Conservation (phyloP, 2,113 vertebrate species). For the Aegotheles bennettii region DNA sequence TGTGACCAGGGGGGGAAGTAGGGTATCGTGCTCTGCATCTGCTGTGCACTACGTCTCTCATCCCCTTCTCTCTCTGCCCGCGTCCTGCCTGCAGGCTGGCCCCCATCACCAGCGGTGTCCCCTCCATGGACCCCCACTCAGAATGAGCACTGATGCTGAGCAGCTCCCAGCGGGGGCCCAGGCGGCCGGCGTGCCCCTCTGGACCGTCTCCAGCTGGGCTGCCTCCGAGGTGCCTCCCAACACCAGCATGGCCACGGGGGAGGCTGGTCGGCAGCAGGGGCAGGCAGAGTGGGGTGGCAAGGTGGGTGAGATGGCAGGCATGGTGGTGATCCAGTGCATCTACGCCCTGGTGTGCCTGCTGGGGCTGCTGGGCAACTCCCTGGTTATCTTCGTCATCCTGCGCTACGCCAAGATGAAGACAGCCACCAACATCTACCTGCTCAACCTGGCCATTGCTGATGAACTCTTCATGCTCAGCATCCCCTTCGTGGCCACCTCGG, state of each 20-base stretch:
- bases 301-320: constrained; percentile 15
- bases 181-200: not conserved
- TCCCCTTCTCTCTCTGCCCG: not conserved
- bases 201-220: constrained; percentile 6
- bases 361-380: constrained; percentile 86
- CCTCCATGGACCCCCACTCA: constrained; percentile 13
- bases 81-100: not conserved
- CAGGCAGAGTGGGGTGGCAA: not conserved
- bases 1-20: not conserved
- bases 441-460: constrained; percentile 88
- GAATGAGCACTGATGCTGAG: constrained; percentile 22
- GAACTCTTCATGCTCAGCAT: constrained; percentile 89
- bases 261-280: not conserved
- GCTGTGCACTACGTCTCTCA: accelerated
- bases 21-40: not conserved
- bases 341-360: constrained; percentile 87
- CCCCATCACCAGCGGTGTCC: accelerated
- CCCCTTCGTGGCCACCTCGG: constrained; percentile 85
- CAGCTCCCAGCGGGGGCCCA: constrained; percentile 4
- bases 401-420: constrained; percentile 91
- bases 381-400: constrained; percentile 89
- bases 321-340: constrained; percentile 81
- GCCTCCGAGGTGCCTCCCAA: not conserved
- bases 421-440: constrained; percentile 89
- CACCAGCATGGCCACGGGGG: not conserved